These are phyloP conservation scores for Netta rufina DNA, from an alignment of 2,797 vertebrate species.

Conservation along the genomic window DNA sequence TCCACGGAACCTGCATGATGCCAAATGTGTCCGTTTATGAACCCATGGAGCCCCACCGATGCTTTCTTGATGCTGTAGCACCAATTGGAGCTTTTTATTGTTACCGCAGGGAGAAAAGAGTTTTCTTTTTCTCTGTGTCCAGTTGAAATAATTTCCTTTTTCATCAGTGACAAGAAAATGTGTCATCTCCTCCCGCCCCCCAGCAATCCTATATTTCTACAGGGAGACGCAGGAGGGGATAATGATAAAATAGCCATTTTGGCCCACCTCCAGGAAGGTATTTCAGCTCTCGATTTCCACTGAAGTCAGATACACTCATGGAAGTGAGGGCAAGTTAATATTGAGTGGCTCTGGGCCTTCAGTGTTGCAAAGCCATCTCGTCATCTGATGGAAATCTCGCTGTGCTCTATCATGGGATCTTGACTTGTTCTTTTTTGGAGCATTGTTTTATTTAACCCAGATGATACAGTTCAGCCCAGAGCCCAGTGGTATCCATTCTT, in stretches of 20 bases:
- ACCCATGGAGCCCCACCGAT: background rate
- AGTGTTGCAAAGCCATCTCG: background rate
- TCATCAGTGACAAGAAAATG: slow-evolving; percentile 8
- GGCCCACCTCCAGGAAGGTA: slow-evolving; percentile 7
- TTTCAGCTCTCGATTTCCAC: slow-evolving; percentile 26
- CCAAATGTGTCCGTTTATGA: slow-evolving; percentile 12
- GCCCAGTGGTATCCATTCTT: background rate
- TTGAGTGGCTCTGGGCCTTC: slow-evolving; percentile 10
- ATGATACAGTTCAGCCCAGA: background rate
- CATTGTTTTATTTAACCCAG: slow-evolving; percentile 5
- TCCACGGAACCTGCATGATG: slow-evolving; percentile 1
- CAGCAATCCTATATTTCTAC: background rate
- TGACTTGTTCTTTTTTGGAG: background rate
- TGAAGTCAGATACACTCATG: background rate
- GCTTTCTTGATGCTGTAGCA: background rate
- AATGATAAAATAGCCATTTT: background rate
- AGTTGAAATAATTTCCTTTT: slow-evolving; percentile 35
- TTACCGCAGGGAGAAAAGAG: background rate
- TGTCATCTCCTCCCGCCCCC: background rate
- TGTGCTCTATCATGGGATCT: background rate
- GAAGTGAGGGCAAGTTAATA: background rate
- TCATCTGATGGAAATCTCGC: background rate
- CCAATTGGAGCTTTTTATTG: slow-evolving; percentile 37
- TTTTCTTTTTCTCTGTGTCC: background rate
- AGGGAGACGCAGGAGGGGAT: background rate